Evolutionary conservation across 2,888 invertebrate species (phyloP).

Genomic region (Petrolisthes cinctipes): DNA sequence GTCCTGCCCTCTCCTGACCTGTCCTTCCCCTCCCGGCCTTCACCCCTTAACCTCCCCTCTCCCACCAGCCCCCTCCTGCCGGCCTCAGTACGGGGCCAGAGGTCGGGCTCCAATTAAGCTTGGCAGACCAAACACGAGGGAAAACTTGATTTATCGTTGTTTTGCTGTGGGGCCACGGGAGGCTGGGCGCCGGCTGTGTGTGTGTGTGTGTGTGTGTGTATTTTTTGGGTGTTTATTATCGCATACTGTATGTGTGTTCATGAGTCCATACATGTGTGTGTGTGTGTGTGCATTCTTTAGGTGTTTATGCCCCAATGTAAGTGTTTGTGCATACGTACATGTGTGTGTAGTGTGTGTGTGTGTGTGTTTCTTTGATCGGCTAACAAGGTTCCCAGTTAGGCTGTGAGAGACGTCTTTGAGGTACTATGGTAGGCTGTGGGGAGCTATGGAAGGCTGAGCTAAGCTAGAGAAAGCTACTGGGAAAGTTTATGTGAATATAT

Average conservation of each 20-base stretch:
- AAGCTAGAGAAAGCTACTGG: neutral
- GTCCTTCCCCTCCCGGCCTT: neutral
- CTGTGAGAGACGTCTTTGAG: neutral
- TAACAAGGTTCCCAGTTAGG: neutral
- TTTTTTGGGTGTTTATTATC: too few species aligned
- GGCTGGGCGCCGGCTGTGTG: neutral
- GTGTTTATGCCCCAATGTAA: too few species aligned
- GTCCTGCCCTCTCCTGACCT: neutral
- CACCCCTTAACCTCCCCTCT: neutral
- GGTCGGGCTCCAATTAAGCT: slow-evolving; percentile 28
- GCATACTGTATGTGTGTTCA: too few species aligned
- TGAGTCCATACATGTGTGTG: too few species aligned
- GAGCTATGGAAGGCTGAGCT: neutral
- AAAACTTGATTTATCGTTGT: slow-evolving; percentile 23
- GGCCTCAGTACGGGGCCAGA: neutral
- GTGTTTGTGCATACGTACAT: too few species aligned
- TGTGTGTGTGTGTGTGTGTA: too few species aligned
- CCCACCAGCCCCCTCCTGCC: neutral
- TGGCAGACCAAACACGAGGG: slow-evolving; percentile 30
- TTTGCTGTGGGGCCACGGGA: slow-evolving; percentile 7
- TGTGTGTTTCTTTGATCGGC: too few species aligned
- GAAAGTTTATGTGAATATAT: neutral
- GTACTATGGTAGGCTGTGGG: neutral
- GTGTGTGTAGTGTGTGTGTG: too few species aligned
- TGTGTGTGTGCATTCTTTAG: too few species aligned